These are phyloP conservation scores for Dione vanillae DNA, from an alignment of 2,888 invertebrate genomes.

Conservation along the genomic window DNA sequence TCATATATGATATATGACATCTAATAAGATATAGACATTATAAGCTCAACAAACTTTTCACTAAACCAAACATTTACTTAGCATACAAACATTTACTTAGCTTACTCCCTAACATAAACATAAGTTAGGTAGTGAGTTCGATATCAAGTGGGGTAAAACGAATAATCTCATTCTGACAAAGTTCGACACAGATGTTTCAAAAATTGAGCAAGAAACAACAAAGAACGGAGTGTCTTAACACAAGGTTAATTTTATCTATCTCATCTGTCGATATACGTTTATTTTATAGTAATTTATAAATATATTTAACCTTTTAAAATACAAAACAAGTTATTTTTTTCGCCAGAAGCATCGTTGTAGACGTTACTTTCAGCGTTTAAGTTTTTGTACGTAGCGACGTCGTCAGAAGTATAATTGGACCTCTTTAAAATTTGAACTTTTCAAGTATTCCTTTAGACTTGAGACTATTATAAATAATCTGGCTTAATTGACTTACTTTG, in stretches of 20 bases:
- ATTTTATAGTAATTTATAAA: too few relatives aligned
- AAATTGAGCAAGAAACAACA: too few relatives aligned
- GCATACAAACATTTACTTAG: neutral
- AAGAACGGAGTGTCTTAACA: too few relatives aligned
- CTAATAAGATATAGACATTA: too few relatives aligned
- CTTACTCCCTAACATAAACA: neutral
- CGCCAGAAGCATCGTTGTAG: neutral
- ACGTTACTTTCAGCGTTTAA: neutral
- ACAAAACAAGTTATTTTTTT: neutral
- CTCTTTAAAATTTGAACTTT: conserved; percentile 16
- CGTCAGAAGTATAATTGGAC: conserved; percentile 13
- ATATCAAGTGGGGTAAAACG: too few relatives aligned
- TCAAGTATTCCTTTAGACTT: neutral
- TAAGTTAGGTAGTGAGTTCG: too few relatives aligned
- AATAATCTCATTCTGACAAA: too few relatives aligned
- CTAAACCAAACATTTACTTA: neutral
- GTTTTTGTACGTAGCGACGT: neutral
- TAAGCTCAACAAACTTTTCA: too few relatives aligned
- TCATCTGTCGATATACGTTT: too few relatives aligned
- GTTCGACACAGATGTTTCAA: too few relatives aligned
- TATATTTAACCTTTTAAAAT: neutral
- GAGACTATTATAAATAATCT: conserved; percentile 12
- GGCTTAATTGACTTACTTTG: conserved; percentile 3
- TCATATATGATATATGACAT: too few relatives aligned
- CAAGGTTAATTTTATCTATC: too few relatives aligned